Conservation (phyloP, 2,797 vertebrate species). For the Anguilla pacifica region DNA sequence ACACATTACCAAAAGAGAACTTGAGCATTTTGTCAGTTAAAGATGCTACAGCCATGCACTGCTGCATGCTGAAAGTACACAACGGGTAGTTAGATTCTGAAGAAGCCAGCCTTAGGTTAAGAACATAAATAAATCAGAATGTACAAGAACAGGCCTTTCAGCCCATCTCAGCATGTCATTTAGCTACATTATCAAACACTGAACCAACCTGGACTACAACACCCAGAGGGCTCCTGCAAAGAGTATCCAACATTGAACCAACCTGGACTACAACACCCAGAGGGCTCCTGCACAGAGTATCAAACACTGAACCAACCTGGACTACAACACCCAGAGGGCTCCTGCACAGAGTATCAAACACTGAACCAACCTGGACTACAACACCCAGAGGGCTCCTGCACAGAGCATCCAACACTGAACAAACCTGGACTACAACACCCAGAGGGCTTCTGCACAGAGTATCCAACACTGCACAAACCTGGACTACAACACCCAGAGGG, state of each 20-base stretch:
- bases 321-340: no score
- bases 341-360: no score
- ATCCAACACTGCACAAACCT: background rate
- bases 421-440: no score
- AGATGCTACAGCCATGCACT: background rate
- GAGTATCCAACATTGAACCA: no score
- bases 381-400: no score
- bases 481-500: background rate
- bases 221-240: no score
- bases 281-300: no score
- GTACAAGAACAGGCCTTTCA: background rate
- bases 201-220: no score
- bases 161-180: background rate
- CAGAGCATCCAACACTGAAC: background rate
- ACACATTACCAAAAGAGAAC: background rate
- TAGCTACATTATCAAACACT: background rate
- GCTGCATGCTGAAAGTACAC: background rate
- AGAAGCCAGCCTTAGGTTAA: background rate
- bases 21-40: background rate
- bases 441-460: no score
- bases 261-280: no score
- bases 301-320: no score
- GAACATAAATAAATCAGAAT: background rate
- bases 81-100: background rate
- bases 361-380: no score